Base-by-base conservation (phyloP, 2,113 vertebrate genomes). In the Thermophis baileyi region DNA sequence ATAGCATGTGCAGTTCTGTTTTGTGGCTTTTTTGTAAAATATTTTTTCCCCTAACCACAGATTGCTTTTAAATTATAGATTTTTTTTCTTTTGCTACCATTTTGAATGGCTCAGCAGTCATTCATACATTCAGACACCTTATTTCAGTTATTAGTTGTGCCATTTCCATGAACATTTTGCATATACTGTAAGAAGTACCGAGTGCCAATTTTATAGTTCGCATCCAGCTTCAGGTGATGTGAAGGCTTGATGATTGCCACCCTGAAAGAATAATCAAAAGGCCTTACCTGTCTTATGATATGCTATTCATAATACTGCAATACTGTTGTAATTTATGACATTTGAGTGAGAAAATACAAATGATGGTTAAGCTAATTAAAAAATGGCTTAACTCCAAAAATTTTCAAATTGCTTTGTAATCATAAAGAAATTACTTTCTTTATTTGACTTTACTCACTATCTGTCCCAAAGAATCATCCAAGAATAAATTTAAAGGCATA, bases 1-100 rank as follows among this genome's bases (percentile, higher is more conserved):
- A 40, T 92, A 40, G n/a, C 91, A 90, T 6, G 46, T 85, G n/a
- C 40, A 10, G 9, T 89, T 35, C 87, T 93, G 93, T 47, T 95
- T 89, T 11, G 30, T 81, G 53, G 74, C 11, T 14, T 35, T 24
- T 85, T 90, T 89, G 30, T 20, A 12, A 35, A 55, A 51, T 51
- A 30, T 92, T 11, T 54, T 89, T 25, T 11, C 46, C 89, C 22
- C 85, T 44, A 89, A 50, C 12, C 88, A 16, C 51, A 9, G 63
- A 93, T 91, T 88, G 54, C 50, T 63, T n/a, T 92, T 24, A 81
- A 47, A 1, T 55, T 93, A 89, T 49, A 0, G 87, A 1, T 6
- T 91, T 85, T 25, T 92, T 85, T 53, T 46, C 27, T 91, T 86
- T 47, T 40, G 30, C 5, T 8, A 2, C 55, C 22, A 20, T 51